Conservation (phyloP, 2,113 vertebrate species). For the Aramus guarauna region DNA sequence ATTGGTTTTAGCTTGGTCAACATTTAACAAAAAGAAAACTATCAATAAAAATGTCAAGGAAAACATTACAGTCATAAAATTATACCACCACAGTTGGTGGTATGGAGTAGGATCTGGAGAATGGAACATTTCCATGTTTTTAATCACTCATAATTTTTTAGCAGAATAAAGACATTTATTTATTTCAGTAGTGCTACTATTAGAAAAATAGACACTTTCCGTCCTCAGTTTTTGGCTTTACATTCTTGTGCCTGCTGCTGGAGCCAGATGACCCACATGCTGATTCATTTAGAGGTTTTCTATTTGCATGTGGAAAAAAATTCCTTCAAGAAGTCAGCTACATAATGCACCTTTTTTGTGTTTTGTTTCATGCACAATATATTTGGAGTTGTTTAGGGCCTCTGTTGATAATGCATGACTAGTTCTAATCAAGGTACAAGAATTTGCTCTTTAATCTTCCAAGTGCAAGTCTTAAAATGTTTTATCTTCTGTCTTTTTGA, state of each 20-base stretch:
- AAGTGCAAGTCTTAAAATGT: background rate
- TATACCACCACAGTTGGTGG: background rate
- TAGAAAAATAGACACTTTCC: background rate
- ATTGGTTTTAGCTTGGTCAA: background rate
- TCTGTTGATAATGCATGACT: background rate
- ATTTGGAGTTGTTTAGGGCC: background rate
- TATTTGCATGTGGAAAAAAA: background rate
- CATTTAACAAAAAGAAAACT: background rate
- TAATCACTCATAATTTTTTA: background rate
- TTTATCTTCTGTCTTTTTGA: background rate
- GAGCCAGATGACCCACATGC: background rate
- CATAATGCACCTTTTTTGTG: background rate
- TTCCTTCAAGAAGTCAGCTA: background rate
- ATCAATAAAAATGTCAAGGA: background rate
- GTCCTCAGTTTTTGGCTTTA: background rate
- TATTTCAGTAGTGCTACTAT: background rate
- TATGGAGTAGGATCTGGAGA: background rate
- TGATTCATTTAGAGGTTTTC: background rate
- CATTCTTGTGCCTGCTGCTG: background rate
- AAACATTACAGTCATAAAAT: background rate
- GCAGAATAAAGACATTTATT: background rate
- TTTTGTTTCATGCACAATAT: background rate
- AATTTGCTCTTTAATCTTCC: background rate
- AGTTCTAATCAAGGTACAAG: background rate
- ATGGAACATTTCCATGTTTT: background rate